A percentile compares a stretch with the other conserved stretches of the same genome.
Evolutionary conservation across 1,140 invertebrate genomes (phyloP).

Genomic region (Parasteatoda tepidariorum): DNA sequence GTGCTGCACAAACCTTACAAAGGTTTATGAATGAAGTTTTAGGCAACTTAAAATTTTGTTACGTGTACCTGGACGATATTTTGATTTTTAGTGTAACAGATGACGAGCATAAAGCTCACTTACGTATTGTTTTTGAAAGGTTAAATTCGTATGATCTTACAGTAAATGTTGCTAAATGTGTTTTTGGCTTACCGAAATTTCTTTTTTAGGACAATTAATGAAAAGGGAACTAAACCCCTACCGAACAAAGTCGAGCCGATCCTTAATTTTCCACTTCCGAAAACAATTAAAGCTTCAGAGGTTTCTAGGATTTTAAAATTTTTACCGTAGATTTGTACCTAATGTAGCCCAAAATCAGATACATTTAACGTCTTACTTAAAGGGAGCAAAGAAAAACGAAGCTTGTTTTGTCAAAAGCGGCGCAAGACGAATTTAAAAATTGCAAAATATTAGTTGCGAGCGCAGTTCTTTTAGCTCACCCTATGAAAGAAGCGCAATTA

Average conservation of each 20-base stretch:
- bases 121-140: neutral
- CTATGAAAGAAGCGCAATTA: neutral
- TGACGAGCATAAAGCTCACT: neutral
- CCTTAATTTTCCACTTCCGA: neutral
- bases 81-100: neutral
- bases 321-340: neutral
- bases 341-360: neutral
- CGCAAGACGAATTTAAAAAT: neutral
- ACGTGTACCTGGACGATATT: neutral
- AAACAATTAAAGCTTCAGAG: neutral
- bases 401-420: neutral
- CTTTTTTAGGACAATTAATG: constrained; percentile 1
- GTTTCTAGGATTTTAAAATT: neutral
- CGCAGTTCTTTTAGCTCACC: neutral
- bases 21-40: neutral
- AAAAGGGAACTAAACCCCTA: neutral
- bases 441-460: too few species aligned
- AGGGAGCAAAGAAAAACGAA: neutral
- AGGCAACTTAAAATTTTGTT: neutral
- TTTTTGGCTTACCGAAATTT: neutral
- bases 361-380: neutral
- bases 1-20: neutral
- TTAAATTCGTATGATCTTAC: neutral
- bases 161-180: neutral
- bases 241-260: neutral